Conservation (phyloP, 2,888 invertebrate genomes). For the Tenthredo mesomela region DNA sequence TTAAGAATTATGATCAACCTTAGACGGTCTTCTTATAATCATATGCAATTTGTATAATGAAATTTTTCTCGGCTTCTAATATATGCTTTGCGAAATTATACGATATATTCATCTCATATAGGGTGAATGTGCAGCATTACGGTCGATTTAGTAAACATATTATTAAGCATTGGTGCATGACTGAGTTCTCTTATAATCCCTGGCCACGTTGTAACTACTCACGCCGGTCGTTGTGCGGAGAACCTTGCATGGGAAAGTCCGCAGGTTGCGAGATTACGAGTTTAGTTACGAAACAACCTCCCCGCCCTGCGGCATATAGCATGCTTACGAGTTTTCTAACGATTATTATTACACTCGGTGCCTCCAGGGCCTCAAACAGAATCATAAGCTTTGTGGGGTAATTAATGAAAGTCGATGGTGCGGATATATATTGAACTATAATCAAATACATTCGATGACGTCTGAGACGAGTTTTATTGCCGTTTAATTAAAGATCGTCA, state of each 20-base stretch:
- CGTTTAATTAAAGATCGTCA: neutral
- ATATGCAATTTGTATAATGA: neutral
- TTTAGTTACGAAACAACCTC: slow-evolving; percentile 74
- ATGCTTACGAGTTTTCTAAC: slow-evolving; percentile 66
- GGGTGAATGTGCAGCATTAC: slow-evolving; percentile 40
- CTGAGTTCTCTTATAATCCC: slow-evolving; percentile 64
- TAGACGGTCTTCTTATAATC: neutral
- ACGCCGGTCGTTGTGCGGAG: neutral
- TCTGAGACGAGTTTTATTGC: neutral
- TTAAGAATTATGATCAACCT: neutral
- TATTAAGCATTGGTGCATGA: slow-evolving; percentile 68
- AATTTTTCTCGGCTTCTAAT: neutral
- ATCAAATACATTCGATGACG: neutral
- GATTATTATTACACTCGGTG: slow-evolving; percentile 66
- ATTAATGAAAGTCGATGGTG: slow-evolving; percentile 13
- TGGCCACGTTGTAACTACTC: slow-evolving; percentile 18
- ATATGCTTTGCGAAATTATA: neutral
- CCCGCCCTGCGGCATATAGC: slow-evolving; percentile 52
- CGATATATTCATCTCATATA: neutral
- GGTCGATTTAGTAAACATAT: slow-evolving; percentile 66
- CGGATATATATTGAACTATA: neutral
- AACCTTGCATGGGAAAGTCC: slow-evolving; percentile 72
- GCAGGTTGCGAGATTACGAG: slow-evolving; percentile 76
- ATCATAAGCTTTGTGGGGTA: slow-evolving; percentile 33
- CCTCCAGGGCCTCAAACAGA: slow-evolving; percentile 1